A percentile compares a stretch with the other conserved stretches of the same genome.
Evolutionary conservation across 2,888 invertebrate genomes (phyloP).

Genomic region (Diplazon laetatorius): DNA sequence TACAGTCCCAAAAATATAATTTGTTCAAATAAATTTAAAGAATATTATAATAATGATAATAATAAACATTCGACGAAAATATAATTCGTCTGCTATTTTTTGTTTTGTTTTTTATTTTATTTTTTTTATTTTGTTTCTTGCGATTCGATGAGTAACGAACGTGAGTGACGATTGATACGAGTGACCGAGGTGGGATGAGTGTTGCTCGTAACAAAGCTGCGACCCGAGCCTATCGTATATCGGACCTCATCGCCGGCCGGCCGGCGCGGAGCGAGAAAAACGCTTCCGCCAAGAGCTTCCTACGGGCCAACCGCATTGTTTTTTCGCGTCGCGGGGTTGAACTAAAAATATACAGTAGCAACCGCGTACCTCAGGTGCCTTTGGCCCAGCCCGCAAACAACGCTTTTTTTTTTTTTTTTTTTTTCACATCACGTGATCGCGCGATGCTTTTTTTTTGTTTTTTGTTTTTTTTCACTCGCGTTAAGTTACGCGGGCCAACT

Average conservation of each 20-base stretch:
- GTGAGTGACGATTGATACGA: background rate
- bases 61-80: background rate
- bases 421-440: slow-evolving; percentile 73
- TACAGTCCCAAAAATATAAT: too few relatives aligned
- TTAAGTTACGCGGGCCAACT: slow-evolving; percentile 35
- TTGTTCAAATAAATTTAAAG: too few relatives aligned
- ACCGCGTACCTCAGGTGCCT: slow-evolving; percentile 75
- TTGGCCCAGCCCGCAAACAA: slow-evolving; percentile 70
- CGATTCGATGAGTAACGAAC: slow-evolving; percentile 14
- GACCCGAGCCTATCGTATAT: slow-evolving; percentile 20
- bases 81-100: background rate
- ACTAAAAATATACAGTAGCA: slow-evolving; percentile 76
- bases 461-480: too few relatives aligned
- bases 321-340: slow-evolving; percentile 72
- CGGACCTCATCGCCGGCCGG: slow-evolving; percentile 19
- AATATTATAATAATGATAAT: background rate
- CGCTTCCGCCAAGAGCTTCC: slow-evolving; percentile 73
- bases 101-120: too few relatives aligned
- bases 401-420: slow-evolving; percentile 59
- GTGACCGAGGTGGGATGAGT: background rate
- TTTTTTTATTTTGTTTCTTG: background rate
- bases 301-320: slow-evolving; percentile 79
- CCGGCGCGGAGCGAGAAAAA: slow-evolving; percentile 49
- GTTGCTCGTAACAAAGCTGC: slow-evolving; percentile 15
- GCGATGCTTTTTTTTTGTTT: slow-evolving; percentile 72